Conservation (phyloP, 53 echinoderm and acorn worm genomes). For the Stichopus horrens region DNA sequence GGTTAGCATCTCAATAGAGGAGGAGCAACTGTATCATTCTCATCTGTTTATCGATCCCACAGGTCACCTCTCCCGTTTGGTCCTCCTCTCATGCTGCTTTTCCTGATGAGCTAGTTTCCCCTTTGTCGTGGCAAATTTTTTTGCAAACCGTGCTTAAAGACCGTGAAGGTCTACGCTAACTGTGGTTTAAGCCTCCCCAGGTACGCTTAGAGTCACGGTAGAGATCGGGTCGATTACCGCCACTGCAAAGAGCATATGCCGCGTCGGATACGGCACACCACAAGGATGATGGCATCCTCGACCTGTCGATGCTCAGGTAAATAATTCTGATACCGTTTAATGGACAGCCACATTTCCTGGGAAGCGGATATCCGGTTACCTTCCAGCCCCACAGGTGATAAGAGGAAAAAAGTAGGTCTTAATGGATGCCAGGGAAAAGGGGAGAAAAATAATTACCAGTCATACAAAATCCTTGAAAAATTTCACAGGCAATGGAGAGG, state of each 20-base stretch:
- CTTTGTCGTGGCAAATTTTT: no score
- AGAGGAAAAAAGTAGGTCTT: slow-evolving; percentile 7
- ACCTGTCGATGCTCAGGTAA: neutral
- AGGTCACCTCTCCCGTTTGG: no score
- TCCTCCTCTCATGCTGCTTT: no score
- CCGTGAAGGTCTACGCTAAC: no score
- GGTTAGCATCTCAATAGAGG: no score
- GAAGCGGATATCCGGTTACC: slow-evolving; percentile 41
- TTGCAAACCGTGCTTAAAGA: no score
- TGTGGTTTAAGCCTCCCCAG: neutral
- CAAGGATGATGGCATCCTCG: neutral
- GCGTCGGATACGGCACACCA: neutral
- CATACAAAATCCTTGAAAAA: neutral
- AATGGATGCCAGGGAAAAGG: neutral
- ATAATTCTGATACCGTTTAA: slow-evolving; percentile 34
- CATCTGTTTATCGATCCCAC: no score
- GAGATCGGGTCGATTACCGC: neutral
- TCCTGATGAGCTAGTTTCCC: no score
- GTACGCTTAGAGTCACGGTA: neutral
- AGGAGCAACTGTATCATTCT: no score
- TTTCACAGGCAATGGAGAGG: neutral
- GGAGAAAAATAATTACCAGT: neutral
- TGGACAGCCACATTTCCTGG: slow-evolving; percentile 28
- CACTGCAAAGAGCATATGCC: no score
- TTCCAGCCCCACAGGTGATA: slow-evolving; percentile 13